These are phyloP conservation scores for Brachionus rubens DNA, from an alignment of 1,140 invertebrate species.

Conservation along the genomic window DNA sequence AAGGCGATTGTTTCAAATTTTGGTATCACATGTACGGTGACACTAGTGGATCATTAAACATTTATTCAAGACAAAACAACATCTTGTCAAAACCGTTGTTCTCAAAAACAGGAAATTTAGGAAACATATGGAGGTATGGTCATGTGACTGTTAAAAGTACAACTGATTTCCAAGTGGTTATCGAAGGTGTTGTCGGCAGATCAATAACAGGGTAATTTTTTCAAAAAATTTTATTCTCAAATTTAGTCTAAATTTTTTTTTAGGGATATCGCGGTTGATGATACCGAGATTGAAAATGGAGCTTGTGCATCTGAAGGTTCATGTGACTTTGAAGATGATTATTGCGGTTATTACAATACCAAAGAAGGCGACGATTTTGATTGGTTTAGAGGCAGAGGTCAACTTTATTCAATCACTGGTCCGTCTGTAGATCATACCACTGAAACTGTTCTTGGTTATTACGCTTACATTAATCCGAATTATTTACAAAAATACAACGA, in stretches of 20 bases:
- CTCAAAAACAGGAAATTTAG: slow-evolving; percentile 30
- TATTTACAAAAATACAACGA: neutral
- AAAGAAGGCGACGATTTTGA: slow-evolving; percentile 48
- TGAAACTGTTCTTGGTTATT: slow-evolving; percentile 46
- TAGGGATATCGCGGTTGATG: slow-evolving; percentile 60
- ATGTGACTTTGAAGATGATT: slow-evolving; percentile 51
- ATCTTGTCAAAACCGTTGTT: neutral
- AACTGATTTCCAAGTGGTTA: slow-evolving; percentile 21
- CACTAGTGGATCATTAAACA: slow-evolving; percentile 38
- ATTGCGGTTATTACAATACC: slow-evolving; percentile 50
- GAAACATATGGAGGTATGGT: slow-evolving; percentile 37
- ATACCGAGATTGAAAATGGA: slow-evolving; percentile 53
- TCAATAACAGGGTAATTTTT: slow-evolving; percentile 31
- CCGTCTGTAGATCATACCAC: slow-evolving; percentile 52
- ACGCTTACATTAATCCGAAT: slow-evolving; percentile 49
- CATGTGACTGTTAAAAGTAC: slow-evolving; percentile 16
- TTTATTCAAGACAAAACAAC: slow-evolving; percentile 18
- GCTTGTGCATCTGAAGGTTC: slow-evolving; percentile 49
- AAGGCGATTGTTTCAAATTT: slow-evolving; percentile 35
- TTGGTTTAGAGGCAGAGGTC: slow-evolving; percentile 47
- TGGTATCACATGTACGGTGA: slow-evolving; percentile 47
- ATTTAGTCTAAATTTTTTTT: slow-evolving; percentile 7
- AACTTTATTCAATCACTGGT: slow-evolving; percentile 35
- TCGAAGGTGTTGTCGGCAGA: slow-evolving; percentile 25
- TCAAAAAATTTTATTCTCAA: neutral